Evolutionary conservation across 2,113 vertebrate genomes (phyloP).

Genomic region (Thinocorus orbignyianus): DNA sequence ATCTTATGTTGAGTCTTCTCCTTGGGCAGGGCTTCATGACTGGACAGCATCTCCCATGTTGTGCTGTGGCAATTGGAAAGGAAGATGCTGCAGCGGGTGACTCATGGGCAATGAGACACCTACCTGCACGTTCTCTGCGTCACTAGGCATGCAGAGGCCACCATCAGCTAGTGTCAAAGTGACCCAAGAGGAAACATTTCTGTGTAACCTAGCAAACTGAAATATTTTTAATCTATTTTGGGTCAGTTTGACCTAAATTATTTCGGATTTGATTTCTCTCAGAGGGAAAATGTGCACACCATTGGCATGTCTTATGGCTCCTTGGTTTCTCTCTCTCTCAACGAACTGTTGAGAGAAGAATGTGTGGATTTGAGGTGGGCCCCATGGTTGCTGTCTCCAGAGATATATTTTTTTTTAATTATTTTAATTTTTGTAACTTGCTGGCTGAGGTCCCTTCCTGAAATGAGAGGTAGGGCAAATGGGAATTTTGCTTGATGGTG

Average conservation of each 20-base stretch:
- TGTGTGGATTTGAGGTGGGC: background rate
- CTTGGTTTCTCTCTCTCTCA: background rate
- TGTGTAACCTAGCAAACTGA: background rate
- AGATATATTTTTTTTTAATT: background rate
- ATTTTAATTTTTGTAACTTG: background rate
- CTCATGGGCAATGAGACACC: background rate
- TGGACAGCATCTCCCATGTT: background rate
- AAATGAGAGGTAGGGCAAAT: background rate
- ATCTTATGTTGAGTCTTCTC: background rate
- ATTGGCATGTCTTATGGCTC: background rate
- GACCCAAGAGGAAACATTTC: background rate
- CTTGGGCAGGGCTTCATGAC: background rate
- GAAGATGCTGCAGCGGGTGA: background rate
- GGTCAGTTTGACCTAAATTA: conserved; percentile 27
- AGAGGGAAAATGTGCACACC: background rate
- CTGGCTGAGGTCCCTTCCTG: background rate
- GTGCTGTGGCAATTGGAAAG: background rate
- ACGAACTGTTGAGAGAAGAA: background rate
- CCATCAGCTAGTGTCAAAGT: background rate
- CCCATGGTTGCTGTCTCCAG: background rate
- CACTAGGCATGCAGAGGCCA: accelerated
- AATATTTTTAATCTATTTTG: background rate
- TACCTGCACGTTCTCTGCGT: background rate
- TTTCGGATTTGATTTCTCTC: background rate
- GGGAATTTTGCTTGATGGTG: background rate